A percentile compares a stretch with the other conserved stretches of the same genome.
These are phyloP conservation scores for Anolis sagrei DNA, from an alignment of 2,113 vertebrate genomes.

Conservation along the genomic window DNA sequence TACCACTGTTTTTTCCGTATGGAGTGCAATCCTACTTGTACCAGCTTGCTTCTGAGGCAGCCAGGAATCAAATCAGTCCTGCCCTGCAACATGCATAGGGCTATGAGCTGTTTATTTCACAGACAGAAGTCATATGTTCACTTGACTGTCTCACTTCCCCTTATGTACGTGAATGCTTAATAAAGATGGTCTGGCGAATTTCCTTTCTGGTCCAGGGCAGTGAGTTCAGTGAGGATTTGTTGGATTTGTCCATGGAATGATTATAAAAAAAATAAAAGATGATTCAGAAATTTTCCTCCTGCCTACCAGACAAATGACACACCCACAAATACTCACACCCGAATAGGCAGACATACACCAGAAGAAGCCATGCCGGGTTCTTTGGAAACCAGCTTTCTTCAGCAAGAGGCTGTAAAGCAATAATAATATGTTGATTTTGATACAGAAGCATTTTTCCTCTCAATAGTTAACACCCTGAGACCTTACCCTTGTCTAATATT, in stretches of 20 bases:
- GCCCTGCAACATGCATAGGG: not conserved
- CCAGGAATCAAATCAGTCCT: constrained; percentile 61
- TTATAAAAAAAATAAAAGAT: not conserved
- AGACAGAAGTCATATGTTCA: constrained; percentile 12
- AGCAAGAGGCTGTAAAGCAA: not conserved
- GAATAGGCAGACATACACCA: not conserved
- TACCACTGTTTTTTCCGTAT: not conserved
- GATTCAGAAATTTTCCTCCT: constrained; percentile 30
- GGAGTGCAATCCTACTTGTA: constrained; percentile 46
- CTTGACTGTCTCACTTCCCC: not conserved
- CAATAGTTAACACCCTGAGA: not conserved
- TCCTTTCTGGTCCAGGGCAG: constrained; percentile 13
- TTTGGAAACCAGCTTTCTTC: constrained; percentile 20
- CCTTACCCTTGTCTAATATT: not conserved
- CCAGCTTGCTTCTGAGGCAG: not conserved
- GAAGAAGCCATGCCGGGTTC: not conserved
- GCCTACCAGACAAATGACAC: constrained; percentile 8
- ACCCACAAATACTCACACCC: not conserved
- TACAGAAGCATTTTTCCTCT: not conserved
- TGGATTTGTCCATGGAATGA: not conserved
- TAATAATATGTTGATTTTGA: not conserved
- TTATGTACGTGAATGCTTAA: not conserved
- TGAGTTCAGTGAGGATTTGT: not conserved
- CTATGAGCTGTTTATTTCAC: constrained; percentile 46
- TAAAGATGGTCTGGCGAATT: not conserved